phyloP scores from a whole-genome alignment of 2,797 vertebrate genomes.

The Scolopax rusticola region DNA sequence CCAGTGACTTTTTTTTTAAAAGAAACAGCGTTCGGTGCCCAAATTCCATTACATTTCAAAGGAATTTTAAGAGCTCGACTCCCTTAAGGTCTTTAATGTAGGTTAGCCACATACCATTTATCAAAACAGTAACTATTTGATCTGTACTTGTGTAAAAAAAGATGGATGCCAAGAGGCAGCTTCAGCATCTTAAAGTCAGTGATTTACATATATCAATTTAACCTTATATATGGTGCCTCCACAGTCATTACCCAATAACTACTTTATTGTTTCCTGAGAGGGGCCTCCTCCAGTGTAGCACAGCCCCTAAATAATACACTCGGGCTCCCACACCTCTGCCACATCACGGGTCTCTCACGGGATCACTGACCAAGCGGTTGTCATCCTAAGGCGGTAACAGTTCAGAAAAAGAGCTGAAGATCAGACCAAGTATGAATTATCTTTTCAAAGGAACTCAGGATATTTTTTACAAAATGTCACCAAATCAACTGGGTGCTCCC shows the following conservation, averaged over 20 bases:
- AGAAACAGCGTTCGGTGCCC: not conserved
- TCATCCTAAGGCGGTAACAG: not conserved
- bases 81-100: conserved; percentile 33
- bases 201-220: conserved; percentile 46
- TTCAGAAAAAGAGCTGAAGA: not conserved
- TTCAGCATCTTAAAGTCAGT: conserved; percentile 5
- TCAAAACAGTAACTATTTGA: conserved; percentile 60
- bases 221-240: not conserved
- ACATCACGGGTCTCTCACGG: not conserved
- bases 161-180: conserved; percentile 8
- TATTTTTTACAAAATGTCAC: not conserved
- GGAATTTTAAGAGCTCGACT: conserved; percentile 14
- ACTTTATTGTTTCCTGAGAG: conserved; percentile 37
- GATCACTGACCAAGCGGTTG: conserved; percentile 21
- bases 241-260: not conserved
- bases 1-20: not conserved
- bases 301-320: conserved; percentile 26
- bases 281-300: not conserved
- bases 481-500: not conserved
- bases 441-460: not conserved
- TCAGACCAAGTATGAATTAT: not conserved
- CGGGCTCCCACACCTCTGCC: not conserved
- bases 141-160: conserved; percentile 24
- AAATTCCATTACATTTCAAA: conserved; percentile 43
- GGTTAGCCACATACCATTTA: conserved; percentile 47